Evolutionary conservation across 2,113 vertebrate genomes (phyloP).

Genomic region (Dromas ardeola): DNA sequence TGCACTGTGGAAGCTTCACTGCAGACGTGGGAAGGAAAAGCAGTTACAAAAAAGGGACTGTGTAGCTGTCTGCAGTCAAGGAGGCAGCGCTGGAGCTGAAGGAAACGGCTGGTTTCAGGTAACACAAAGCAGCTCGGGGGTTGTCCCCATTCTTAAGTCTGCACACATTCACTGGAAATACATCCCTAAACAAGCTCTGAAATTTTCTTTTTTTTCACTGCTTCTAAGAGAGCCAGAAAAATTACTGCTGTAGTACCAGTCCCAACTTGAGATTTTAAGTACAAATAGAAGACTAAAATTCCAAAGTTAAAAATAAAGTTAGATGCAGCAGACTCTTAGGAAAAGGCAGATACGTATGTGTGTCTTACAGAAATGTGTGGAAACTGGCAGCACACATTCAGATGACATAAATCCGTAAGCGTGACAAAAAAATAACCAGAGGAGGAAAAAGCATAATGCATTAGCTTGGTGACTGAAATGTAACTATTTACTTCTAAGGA

Average conservation of each 20-base stretch:
- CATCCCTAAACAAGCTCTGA: not conserved
- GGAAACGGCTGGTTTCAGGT: not conserved
- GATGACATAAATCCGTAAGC: not conserved
- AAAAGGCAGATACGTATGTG: not conserved
- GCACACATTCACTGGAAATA: not conserved
- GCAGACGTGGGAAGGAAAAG: not conserved
- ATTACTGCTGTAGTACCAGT: not conserved
- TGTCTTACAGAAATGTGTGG: not conserved
- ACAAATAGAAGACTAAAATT: not conserved
- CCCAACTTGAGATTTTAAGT: not conserved
- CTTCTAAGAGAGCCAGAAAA: not conserved
- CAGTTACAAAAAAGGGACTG: not conserved
- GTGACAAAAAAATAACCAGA: accelerated
- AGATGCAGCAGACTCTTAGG: not conserved
- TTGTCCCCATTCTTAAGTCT: not conserved
- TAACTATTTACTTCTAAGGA: not conserved
- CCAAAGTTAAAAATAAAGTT: not conserved
- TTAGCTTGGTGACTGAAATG: not conserved
- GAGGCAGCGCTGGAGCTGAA: not conserved
- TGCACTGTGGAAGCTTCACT: not conserved
- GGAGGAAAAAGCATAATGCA: not conserved
- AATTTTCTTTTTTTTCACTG: not conserved
- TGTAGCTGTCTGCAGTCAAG: not conserved
- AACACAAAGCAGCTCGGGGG: not conserved
- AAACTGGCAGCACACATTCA: not conserved